A percentile compares a stretch with the other conserved stretches of the same genome.
phyloP scores from a whole-genome alignment of 2,113 vertebrate genomes.

The Lepus europaeus region DNA sequence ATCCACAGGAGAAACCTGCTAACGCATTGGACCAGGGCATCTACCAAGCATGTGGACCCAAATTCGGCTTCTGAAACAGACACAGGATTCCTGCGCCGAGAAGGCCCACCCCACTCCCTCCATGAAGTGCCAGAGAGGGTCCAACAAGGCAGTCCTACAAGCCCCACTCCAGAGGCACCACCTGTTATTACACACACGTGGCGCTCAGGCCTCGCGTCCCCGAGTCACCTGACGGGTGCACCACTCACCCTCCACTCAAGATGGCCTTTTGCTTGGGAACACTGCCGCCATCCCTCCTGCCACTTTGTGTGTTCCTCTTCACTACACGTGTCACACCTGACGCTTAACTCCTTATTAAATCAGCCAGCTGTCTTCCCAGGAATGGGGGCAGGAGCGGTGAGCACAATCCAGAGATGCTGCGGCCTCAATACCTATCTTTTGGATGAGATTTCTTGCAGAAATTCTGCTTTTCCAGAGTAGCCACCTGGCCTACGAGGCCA shows the following conservation, averaged over 20 bases:
- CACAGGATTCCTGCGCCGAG: not conserved
- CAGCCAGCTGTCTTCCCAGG: constrained; percentile 60
- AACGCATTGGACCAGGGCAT: not conserved
- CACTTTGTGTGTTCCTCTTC: constrained; percentile 5
- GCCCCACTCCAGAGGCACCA: not conserved
- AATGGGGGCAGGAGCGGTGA: not conserved
- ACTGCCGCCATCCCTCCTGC: not conserved
- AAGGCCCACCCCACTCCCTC: not conserved
- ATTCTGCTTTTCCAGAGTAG: constrained; percentile 42
- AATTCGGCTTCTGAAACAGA: not conserved
- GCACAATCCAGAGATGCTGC: constrained; percentile 4
- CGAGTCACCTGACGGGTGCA: not conserved
- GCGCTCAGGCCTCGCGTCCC: not conserved
- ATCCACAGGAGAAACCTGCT: not conserved
- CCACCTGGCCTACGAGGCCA: not conserved
- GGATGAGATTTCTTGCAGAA: constrained; percentile 49
- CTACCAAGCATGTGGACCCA: not conserved
- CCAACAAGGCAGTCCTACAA: not conserved
- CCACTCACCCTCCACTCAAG: not conserved
- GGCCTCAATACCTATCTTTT: constrained; percentile 46
- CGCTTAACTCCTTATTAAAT: constrained; percentile 63
- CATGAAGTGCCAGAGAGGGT: not conserved
- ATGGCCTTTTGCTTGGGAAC: not conserved
- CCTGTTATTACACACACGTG: not conserved
- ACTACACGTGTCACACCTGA: not conserved